These are phyloP conservation scores for Metellina segmentata DNA, from an alignment of 2,888 invertebrate genomes.

Conservation along the genomic window DNA sequence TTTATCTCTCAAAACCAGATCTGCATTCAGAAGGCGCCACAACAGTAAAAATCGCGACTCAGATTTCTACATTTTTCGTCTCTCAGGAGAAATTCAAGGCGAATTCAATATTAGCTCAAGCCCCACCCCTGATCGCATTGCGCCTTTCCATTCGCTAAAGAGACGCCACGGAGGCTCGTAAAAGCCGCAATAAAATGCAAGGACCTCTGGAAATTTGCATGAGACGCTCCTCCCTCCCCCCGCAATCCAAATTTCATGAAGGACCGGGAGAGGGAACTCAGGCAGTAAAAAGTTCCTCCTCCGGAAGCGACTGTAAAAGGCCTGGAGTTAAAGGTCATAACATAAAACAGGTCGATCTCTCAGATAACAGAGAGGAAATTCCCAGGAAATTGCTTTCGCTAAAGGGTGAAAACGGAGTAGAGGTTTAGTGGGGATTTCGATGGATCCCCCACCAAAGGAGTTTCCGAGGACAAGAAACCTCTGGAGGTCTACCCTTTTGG, in stretches of 20 bases:
- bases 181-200: conserved; percentile 65
- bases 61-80: not conserved
- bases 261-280: conserved; percentile 9
- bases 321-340: conserved; percentile 64
- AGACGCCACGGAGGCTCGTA: conserved; percentile 37
- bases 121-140: conserved; percentile 59
- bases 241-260: conserved; percentile 69
- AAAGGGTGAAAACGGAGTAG: conserved; percentile 44
- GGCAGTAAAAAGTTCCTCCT: conserved; percentile 46
- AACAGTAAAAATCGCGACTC: not conserved
- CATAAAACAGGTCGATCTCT: conserved; percentile 61
- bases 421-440: not conserved
- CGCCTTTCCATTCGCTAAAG: conserved; percentile 48
- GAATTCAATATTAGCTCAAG: conserved; percentile 60
- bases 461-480: conserved; percentile 14
- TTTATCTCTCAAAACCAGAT: conserved; percentile 48
- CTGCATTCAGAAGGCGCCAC: conserved; percentile 22
- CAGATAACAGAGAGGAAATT: conserved; percentile 42
- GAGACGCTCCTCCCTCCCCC: conserved; percentile 51
- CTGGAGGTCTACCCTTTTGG: not conserved
- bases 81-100: conserved; percentile 42
- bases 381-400: conserved; percentile 59
- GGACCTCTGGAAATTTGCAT: conserved; percentile 67
- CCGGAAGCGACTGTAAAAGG: conserved; percentile 42
- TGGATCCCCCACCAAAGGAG: conserved; percentile 1